A percentile compares a stretch with the other conserved stretches of the same genome.
Evolutionary conservation across 2,888 invertebrate genomes (phyloP).

Genomic region (Acrobasis repandana): DNA sequence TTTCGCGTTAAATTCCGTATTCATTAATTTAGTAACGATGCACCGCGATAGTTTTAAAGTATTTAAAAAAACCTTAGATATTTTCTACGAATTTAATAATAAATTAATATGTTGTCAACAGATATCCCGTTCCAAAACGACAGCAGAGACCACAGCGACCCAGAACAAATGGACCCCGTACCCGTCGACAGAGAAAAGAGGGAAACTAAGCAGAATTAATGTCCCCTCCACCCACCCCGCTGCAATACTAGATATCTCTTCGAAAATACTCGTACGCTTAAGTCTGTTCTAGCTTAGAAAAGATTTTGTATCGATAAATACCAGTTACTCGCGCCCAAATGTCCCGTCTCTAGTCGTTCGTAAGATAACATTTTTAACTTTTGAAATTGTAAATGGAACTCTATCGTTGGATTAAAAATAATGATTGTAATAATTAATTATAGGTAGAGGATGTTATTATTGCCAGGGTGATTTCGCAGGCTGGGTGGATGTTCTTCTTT

Average conservation of each 20-base stretch:
- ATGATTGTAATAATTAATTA: conserved; percentile 28
- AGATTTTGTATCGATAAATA: conserved; percentile 4
- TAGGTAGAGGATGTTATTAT: conserved; percentile 37
- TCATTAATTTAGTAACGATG: too few species aligned
- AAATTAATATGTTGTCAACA: conserved; percentile 34
- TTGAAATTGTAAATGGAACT: conserved; percentile 34
- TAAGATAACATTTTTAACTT: conserved; percentile 4
- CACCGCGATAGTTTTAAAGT: too few species aligned
- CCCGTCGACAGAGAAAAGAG: conserved; percentile 57
- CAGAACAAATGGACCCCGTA: conserved; percentile 53
- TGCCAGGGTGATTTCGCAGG: conserved; percentile 63
- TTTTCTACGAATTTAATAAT: neutral
- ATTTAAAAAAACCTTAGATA: too few species aligned
- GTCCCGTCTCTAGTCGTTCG: conserved; percentile 4
- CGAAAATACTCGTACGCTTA: conserved; percentile 4
- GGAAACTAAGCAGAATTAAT: conserved; percentile 45
- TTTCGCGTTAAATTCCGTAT: too few species aligned
- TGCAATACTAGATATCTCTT: conserved; percentile 33
- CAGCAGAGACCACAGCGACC: conserved; percentile 53
- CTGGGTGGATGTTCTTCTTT: conserved; percentile 62
- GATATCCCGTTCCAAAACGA: conserved; percentile 50
- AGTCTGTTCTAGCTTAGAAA: conserved; percentile 3
- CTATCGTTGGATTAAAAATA: conserved; percentile 30
- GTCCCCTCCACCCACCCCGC: conserved; percentile 19
- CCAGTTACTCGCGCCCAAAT: conserved; percentile 16